Conservation (phyloP, 2,113 vertebrate species). For the Micronycteris hirsuta region DNA sequence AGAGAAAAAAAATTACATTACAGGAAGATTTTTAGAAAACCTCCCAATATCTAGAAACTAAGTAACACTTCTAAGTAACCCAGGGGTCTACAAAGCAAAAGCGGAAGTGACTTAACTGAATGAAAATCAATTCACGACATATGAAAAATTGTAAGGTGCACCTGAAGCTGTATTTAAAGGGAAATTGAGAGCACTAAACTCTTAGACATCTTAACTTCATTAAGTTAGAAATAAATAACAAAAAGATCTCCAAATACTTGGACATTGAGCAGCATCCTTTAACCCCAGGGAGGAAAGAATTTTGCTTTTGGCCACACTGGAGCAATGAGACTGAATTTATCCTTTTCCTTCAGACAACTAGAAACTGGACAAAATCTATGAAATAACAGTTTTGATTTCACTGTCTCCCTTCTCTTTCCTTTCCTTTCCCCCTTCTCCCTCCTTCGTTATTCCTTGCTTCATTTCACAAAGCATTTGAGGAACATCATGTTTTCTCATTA, state of each 20-base stretch:
- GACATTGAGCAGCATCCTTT: not conserved
- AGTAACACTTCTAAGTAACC: not conserved
- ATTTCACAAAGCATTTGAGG: not conserved
- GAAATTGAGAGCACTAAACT: not conserved
- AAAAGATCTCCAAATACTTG: not conserved
- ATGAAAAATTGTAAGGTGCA: not conserved
- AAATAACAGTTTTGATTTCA: not conserved
- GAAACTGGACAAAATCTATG: not conserved
- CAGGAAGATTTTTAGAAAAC: not conserved
- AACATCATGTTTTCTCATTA: not conserved
- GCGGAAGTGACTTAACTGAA: not conserved
- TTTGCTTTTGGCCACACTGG: not conserved
- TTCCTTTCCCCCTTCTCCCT: not conserved
- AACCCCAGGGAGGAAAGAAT: not conserved
- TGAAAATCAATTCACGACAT: not conserved
- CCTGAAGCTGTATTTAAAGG: not conserved
- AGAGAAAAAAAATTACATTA: not conserved
- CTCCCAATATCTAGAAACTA: not conserved
- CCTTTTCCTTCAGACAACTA: not conserved
- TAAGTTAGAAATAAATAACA: not conserved
- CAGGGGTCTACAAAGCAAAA: not conserved
- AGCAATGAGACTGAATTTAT: not conserved
- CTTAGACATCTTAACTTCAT: not conserved
- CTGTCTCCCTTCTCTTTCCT: not conserved
- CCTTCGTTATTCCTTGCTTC: not conserved